A percentile compares a stretch with the other conserved stretches of the same genome.
phyloP scores from a whole-genome alignment of 2,797 vertebrate species.

The Sebastes itinus region DNA sequence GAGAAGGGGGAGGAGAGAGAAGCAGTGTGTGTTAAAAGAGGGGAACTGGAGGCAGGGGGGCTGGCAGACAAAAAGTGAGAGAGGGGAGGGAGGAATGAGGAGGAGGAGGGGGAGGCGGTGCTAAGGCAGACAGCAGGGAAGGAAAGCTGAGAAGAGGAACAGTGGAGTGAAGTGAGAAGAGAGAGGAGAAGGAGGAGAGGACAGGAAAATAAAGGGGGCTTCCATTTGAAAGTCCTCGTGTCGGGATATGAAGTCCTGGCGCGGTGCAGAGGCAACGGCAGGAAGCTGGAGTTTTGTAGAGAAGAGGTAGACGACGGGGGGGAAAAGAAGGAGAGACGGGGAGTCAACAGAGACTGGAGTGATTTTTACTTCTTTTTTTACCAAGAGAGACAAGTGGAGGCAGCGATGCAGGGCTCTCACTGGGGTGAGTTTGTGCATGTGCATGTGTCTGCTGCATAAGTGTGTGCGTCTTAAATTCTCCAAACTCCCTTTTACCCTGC shows the following conservation, averaged over 20 bases:
- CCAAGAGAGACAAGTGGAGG: slow-evolving; percentile 68
- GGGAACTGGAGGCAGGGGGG: slow-evolving; percentile 68
- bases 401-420: slow-evolving; percentile 78
- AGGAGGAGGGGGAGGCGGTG: slow-evolving; percentile 70
- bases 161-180: slow-evolving; percentile 69
- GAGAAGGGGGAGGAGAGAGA: slow-evolving; percentile 54
- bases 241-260: slow-evolving; percentile 64
- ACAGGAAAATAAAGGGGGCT: slow-evolving; percentile 63
- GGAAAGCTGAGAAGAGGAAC: slow-evolving; percentile 76
- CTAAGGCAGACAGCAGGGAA: slow-evolving; percentile 76
- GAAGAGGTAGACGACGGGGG: slow-evolving; percentile 41
- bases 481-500: slow-evolving; percentile 9
- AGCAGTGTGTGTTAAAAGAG: slow-evolving; percentile 53
- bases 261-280: slow-evolving; percentile 34
- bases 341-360: slow-evolving; percentile 41
- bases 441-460: slow-evolving; percentile 33
- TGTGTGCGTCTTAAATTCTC: slow-evolving; percentile 16
- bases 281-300: slow-evolving; percentile 50
- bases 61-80: slow-evolving; percentile 70
- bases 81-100: slow-evolving; percentile 57
- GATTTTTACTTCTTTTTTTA: slow-evolving; percentile 46
- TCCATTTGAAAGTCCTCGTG: slow-evolving; percentile 69
- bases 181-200: slow-evolving; percentile 59
- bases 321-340: slow-evolving; percentile 8
- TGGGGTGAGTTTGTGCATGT: slow-evolving; percentile 67